Conservation (phyloP, 1,140 invertebrate genomes). For the Mactra quadrangularis region DNA sequence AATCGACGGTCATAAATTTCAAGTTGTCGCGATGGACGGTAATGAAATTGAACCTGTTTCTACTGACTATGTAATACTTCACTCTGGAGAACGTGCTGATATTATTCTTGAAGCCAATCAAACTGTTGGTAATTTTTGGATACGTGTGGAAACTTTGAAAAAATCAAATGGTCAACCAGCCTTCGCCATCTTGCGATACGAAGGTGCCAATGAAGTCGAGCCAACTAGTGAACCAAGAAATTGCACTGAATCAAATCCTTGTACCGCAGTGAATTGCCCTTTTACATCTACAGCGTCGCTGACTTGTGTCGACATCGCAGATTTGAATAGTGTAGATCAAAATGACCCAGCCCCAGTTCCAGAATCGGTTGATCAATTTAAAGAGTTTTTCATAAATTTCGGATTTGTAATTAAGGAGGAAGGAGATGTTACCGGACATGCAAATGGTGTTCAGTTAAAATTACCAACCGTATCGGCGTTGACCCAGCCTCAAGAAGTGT, state of each 20-base stretch:
- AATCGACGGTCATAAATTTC: conserved; percentile 92
- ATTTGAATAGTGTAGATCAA: not conserved
- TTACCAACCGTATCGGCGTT: conserved; percentile 57
- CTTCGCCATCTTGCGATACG: conserved; percentile 91
- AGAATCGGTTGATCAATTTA: conserved; percentile 8
- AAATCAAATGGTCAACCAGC: conserved; percentile 89
- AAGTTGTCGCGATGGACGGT: conserved; percentile 91
- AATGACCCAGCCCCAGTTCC: conserved; percentile 19
- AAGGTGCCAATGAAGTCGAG: conserved; percentile 82
- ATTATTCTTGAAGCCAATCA: conserved; percentile 91
- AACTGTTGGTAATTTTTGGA: conserved; percentile 90
- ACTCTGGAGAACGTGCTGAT: conserved; percentile 91
- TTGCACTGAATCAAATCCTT: conserved; percentile 51
- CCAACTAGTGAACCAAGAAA: conserved; percentile 75
- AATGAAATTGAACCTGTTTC: conserved; percentile 89
- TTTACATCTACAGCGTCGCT: conserved; percentile 52
- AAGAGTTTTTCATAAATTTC: conserved; percentile 68
- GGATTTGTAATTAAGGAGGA: conserved; percentile 33
- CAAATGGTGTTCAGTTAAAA: conserved; percentile 60
- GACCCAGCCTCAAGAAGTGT: conserved; percentile 59
- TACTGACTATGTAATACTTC: conserved; percentile 69
- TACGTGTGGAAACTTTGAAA: conserved; percentile 87
- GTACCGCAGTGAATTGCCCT: conserved; percentile 67
- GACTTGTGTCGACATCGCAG: conserved; percentile 52
- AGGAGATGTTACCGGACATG: not conserved